Conservation (phyloP, 2,797 vertebrate genomes). For the Notamacropus eugenii region DNA sequence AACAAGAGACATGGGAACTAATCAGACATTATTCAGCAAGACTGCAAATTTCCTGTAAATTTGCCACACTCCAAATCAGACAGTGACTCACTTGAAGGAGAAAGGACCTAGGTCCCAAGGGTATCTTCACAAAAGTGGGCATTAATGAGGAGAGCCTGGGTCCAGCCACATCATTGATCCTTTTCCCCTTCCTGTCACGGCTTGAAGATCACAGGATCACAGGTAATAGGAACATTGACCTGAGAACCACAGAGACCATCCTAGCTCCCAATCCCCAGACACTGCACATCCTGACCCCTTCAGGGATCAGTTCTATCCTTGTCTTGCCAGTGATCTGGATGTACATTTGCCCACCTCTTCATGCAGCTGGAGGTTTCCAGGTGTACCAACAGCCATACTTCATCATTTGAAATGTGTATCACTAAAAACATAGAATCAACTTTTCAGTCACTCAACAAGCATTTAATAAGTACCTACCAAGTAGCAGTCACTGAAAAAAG, state of each 20-base stretch:
- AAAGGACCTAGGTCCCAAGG: background rate
- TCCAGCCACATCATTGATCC: background rate
- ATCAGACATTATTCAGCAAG: background rate
- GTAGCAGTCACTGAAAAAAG: background rate
- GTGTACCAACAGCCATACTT: background rate
- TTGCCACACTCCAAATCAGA: background rate
- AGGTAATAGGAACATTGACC: background rate
- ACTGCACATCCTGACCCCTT: background rate
- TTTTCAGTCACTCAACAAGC: no score
- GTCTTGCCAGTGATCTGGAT: background rate
- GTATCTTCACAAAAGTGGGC: background rate
- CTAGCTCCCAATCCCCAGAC: background rate
- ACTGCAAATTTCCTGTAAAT: background rate
- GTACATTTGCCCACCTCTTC: background rate
- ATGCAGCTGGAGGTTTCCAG: background rate
- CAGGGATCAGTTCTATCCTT: background rate
- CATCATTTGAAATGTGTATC: background rate
- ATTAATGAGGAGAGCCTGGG: background rate
- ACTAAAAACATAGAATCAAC: no score
- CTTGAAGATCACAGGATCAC: background rate
- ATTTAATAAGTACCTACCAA: background rate
- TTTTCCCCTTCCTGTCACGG: background rate
- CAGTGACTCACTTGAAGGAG: background rate
- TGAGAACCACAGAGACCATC: background rate
- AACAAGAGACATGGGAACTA: background rate